Percentiles rank a stretch among this genome's conserved stretches.
Conservation (phyloP, 2,113 vertebrate genomes). For the Pseudorhombus dupliciocellatus region DNA sequence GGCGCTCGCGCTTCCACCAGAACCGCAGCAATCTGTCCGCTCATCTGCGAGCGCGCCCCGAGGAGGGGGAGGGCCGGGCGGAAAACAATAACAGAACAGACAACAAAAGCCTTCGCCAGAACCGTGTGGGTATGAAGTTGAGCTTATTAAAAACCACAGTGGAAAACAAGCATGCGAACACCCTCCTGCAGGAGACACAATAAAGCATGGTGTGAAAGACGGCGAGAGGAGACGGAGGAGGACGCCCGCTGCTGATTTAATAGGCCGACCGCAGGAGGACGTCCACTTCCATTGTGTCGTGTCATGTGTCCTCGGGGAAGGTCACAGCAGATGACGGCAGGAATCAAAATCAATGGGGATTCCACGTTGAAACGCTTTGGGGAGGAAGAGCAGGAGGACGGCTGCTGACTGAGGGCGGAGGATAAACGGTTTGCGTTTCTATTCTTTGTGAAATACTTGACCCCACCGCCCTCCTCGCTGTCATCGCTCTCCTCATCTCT, state of each 20-base stretch:
- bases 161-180: conserved; percentile 67
- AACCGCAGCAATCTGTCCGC: conserved; percentile 72
- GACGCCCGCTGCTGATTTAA: conserved; percentile 68
- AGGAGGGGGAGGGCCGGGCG: conserved; percentile 24
- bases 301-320: conserved; percentile 62
- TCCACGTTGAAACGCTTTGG: conserved; percentile 33
- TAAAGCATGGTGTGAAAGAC: conserved; percentile 62
- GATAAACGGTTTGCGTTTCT: too few species aligned
- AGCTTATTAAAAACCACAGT: conserved; percentile 70
- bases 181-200: conserved; percentile 47
- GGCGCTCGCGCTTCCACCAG: conserved; percentile 44
- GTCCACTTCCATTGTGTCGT: conserved; percentile 58
- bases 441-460: too few species aligned
- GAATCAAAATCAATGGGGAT: conserved; percentile 53
- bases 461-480: too few species aligned
- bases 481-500: neutral
- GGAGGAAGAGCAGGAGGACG: too few species aligned
- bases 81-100: conserved; percentile 69
- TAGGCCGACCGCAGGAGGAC: conserved; percentile 48
- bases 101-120: conserved; percentile 64
- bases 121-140: conserved; percentile 54
- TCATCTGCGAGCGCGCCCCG: conserved; percentile 65
- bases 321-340: conserved; percentile 55
- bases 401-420: too few species aligned
- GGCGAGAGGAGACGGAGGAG: conserved; percentile 24